Percentiles rank a stretch among this genome's conserved stretches.
These are phyloP conservation scores for Poecile atricapillus DNA, from an alignment of 2,113 vertebrate species.

Conservation along the genomic window DNA sequence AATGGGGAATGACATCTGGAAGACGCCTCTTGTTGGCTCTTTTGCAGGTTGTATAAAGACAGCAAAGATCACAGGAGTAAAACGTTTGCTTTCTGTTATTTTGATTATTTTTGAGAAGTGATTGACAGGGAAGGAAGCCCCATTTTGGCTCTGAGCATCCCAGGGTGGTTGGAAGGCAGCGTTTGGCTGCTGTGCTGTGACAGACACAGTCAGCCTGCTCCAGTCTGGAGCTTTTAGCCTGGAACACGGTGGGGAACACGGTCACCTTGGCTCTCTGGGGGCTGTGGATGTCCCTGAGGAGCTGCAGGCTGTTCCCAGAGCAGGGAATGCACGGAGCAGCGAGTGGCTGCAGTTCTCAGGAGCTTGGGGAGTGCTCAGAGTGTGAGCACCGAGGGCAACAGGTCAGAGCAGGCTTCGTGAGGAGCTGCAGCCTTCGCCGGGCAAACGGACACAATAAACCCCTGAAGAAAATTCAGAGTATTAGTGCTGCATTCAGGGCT, in stretches of 20 bases:
- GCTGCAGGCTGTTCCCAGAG: rapidly evolving
- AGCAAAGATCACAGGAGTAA: not conserved
- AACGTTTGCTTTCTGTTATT: not conserved
- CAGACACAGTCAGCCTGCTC: not conserved
- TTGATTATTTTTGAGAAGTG: not conserved
- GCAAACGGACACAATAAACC: not conserved
- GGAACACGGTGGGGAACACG: rapidly evolving
- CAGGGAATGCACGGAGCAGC: not conserved
- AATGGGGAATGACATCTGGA: not conserved
- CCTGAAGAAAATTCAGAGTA: not conserved
- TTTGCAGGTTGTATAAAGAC: not conserved
- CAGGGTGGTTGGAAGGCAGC: not conserved
- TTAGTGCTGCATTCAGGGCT: not conserved
- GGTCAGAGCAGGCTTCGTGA: not conserved
- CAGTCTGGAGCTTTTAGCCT: not conserved
- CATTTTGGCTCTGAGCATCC: not conserved
- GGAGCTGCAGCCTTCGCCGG: not conserved
- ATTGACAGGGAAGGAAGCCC: not conserved
- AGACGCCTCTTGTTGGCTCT: not conserved
- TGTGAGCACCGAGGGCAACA: not conserved
- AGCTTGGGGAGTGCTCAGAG: not conserved
- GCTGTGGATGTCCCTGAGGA: not conserved
- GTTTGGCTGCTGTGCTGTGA: not conserved
- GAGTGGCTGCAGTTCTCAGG: not conserved
- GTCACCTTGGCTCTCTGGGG: not conserved